phyloP scores from a whole-genome alignment of 2,113 vertebrate species.

The Aleadryas rufinucha region DNA sequence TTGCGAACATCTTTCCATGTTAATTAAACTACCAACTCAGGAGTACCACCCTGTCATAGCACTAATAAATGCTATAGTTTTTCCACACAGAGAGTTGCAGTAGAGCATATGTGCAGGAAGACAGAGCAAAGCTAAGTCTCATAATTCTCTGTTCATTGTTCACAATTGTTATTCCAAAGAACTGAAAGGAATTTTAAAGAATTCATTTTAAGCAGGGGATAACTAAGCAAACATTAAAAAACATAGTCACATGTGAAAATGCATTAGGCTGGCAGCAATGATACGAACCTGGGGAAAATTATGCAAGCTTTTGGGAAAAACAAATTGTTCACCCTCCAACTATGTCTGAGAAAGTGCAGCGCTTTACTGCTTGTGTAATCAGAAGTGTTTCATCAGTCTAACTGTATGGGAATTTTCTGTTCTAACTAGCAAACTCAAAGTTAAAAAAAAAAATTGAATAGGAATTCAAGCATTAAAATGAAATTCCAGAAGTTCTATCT shows the following conservation, averaged over 20 bases:
- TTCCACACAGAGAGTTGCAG: background rate
- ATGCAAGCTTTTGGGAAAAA: background rate
- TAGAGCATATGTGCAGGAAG: background rate
- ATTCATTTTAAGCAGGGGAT: background rate
- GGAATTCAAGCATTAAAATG: background rate
- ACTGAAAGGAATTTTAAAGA: background rate
- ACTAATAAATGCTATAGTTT: background rate
- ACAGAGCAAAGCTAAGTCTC: background rate
- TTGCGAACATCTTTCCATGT: background rate
- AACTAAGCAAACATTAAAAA: conserved; percentile 13
- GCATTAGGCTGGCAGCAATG: background rate
- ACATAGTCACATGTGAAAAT: background rate
- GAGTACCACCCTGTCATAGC: background rate
- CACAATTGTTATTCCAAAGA: background rate
- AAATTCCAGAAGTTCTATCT: background rate
- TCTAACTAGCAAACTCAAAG: background rate
- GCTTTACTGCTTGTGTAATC: background rate
- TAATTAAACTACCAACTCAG: background rate
- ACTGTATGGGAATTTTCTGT: background rate
- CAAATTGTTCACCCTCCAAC: background rate
- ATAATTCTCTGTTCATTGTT: background rate
- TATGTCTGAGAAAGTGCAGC: background rate
- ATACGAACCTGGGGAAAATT: conserved; percentile 5
- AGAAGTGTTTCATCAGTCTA: background rate
- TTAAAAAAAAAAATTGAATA: background rate